Conservation (phyloP, 2,797 vertebrate genomes). For the Sebastes matsubarae region DNA sequence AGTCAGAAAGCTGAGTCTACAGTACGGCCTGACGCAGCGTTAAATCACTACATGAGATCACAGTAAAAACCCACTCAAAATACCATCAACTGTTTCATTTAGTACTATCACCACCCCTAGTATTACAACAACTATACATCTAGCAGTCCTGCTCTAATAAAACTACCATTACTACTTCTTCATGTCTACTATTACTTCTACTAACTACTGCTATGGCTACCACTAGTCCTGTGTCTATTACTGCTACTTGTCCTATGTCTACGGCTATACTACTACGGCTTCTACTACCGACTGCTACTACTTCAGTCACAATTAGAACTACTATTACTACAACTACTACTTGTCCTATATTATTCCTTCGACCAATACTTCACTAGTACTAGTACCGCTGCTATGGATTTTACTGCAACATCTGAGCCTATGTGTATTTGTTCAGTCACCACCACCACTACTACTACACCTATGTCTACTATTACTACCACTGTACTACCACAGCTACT, state of each 20-base stretch:
- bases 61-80: neutral
- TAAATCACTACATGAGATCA: neutral
- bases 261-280: neutral
- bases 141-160: no score
- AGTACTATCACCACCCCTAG: neutral
- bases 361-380: no score
- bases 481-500: no score
- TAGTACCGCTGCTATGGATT: rapidly evolving
- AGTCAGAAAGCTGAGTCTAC: slow-evolving; percentile 50
- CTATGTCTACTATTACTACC: no score
- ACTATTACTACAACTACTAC: neutral
- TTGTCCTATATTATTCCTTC: neutral
- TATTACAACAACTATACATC: neutral
- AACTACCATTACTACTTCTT: neutral
- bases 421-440: no score
- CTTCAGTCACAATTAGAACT: neutral
- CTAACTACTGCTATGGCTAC: neutral
- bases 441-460: no score
- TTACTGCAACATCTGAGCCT: no score
- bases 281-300: no score
- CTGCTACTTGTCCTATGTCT: neutral
- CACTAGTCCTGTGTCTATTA: neutral
- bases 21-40: neutral
- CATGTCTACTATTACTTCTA: neutral
- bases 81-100: neutral